Conservation (phyloP, 2,797 vertebrate species). For the Tapirus indicus region DNA sequence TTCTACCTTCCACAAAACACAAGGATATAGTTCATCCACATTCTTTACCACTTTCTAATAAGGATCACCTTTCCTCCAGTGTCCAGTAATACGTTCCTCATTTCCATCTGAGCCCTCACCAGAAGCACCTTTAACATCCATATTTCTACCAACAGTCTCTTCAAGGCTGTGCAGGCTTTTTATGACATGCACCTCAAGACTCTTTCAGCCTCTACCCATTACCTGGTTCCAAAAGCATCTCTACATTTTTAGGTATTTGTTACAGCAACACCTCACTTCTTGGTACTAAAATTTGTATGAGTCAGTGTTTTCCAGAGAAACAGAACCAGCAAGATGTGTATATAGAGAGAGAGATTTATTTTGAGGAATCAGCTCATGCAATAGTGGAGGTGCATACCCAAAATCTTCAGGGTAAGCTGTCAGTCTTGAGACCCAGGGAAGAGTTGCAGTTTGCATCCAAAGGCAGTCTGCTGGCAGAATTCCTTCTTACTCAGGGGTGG, state of each 20-base stretch:
- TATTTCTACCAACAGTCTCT: not conserved
- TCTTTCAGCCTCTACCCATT: not conserved
- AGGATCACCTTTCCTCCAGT: not conserved
- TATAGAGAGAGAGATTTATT: not conserved
- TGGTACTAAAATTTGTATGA: not conserved
- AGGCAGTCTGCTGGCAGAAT: not conserved
- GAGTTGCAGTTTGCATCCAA: not conserved
- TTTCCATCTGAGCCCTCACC: not conserved
- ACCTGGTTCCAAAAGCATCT: not conserved
- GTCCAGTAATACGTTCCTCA: not conserved
- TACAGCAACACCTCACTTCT: not conserved
- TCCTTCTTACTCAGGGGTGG: not conserved
- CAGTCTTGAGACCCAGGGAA: not conserved
- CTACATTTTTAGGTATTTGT: not conserved
- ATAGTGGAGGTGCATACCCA: not conserved
- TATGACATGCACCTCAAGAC: not conserved
- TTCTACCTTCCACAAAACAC: constrained; percentile 2
- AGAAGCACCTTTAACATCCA: not conserved
- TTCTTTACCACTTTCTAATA: not conserved
- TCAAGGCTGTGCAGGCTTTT: not conserved
- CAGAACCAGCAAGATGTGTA: not conserved
- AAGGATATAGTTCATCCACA: not conserved
- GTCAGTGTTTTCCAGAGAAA: not conserved
- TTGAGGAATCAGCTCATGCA: not conserved
- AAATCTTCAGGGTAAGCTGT: not conserved